Conservation (phyloP, 2,113 vertebrate genomes). For the Marcusenius ussheri region DNA sequence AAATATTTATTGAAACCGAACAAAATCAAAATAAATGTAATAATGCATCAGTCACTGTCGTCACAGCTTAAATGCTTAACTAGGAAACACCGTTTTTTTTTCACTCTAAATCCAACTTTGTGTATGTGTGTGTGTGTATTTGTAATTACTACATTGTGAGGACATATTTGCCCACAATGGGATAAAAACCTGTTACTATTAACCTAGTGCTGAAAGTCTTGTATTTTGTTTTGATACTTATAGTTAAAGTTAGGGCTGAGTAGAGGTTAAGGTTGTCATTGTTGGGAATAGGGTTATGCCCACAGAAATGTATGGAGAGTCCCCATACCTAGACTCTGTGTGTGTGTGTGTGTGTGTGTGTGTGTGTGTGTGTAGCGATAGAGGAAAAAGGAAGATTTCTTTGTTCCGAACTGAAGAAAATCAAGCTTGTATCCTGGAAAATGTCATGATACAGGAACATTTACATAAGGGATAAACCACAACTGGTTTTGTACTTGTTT, state of each 20-base stretch:
- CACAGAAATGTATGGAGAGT: background rate
- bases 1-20: constrained; percentile 68
- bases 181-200: background rate
- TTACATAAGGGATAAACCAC: background rate
- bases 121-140: background rate
- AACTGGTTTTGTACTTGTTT: constrained; percentile 1
- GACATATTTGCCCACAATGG: background rate
- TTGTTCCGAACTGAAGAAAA: background rate
- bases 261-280: background rate
- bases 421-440: constrained; percentile 4
- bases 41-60: constrained; percentile 51
- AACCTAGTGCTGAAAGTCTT: background rate
- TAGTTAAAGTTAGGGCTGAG: background rate
- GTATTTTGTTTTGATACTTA: background rate
- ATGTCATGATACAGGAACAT: background rate
- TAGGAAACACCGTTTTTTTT: background rate
- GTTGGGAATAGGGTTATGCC: background rate
- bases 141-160: background rate
- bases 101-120: background rate
- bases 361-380: background rate
- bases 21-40: constrained; percentile 54
- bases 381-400: background rate
- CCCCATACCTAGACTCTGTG: background rate
- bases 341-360: background rate
- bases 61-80: constrained; percentile 3